Evolutionary conservation across 2,113 vertebrate genomes (phyloP).

Genomic region (Raphicerus campestris): DNA sequence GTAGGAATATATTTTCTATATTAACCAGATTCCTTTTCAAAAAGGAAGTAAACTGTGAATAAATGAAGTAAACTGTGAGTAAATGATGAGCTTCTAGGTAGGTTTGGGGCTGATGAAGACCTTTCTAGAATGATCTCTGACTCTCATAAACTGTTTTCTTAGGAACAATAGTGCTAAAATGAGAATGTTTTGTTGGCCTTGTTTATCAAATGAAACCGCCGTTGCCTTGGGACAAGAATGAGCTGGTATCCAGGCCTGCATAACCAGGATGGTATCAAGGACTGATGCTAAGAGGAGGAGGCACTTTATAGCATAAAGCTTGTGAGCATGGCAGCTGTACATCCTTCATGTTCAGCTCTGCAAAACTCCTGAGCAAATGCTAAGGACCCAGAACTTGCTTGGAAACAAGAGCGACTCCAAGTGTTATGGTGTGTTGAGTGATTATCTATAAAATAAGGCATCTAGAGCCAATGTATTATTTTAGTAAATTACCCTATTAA

Average conservation of each 20-base stretch:
- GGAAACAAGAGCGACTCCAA: neutral
- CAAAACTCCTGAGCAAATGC: neutral
- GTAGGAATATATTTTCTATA: neutral
- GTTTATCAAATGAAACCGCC: neutral
- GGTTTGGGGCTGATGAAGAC: neutral
- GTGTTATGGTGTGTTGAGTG: neutral
- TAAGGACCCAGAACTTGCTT: neutral
- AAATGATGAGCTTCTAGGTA: neutral
- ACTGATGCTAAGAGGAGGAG: neutral
- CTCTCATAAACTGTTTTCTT: neutral
- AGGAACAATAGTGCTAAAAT: neutral
- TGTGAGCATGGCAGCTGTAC: accelerated
- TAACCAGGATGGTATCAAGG: neutral
- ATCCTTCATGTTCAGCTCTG: neutral
- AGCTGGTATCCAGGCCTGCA: neutral
- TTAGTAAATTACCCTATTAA: neutral
- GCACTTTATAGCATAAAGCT: neutral
- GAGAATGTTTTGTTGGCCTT: neutral
- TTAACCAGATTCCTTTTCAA: neutral
- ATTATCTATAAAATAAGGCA: neutral
- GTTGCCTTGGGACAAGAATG: neutral
- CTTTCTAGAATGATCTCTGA: neutral
- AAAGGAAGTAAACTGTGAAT: neutral
- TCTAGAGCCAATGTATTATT: neutral
- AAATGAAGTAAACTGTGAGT: neutral